Evolutionary conservation across 2,797 vertebrate species (phyloP).

Genomic region (Myotis daubentonii): DNA sequence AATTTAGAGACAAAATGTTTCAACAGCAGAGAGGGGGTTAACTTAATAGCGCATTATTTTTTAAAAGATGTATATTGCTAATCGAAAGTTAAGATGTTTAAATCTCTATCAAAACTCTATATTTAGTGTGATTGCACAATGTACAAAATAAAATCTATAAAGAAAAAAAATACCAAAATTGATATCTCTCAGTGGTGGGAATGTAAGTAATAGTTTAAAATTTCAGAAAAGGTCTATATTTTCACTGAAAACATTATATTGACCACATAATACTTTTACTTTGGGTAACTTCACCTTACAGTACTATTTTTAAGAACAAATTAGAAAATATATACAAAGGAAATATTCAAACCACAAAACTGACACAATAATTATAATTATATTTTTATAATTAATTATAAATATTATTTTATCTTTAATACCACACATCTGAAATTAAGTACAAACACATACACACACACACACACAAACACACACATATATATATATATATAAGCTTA

Average conservation of each 20-base stretch:
- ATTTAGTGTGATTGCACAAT: background rate
- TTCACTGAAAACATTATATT: slow-evolving; percentile 25
- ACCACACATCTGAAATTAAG: slow-evolving; percentile 2
- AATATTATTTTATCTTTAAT: background rate
- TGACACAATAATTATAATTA: background rate
- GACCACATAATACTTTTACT: background rate
- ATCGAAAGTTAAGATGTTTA: background rate
- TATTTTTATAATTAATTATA: background rate
- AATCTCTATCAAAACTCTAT: background rate
- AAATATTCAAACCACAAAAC: background rate
- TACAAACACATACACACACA: background rate
- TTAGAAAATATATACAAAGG: background rate
- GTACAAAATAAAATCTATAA: slow-evolving; percentile 2
- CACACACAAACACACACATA: background rate
- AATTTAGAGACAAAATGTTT: background rate
- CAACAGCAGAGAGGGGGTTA: background rate
- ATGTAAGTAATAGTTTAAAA: background rate
- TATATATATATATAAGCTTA: too few relatives aligned
- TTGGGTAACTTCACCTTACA: background rate
- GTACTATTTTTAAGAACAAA: background rate
- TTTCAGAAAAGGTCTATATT: background rate
- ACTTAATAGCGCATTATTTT: slow-evolving; percentile 8
- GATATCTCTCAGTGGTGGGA: background rate
- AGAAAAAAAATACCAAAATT: background rate
- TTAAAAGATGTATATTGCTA: background rate